A percentile compares a stretch with the other conserved stretches of the same genome.
Evolutionary conservation across 2,888 invertebrate genomes (phyloP).

Genomic region (Agrilus cyanescens): DNA sequence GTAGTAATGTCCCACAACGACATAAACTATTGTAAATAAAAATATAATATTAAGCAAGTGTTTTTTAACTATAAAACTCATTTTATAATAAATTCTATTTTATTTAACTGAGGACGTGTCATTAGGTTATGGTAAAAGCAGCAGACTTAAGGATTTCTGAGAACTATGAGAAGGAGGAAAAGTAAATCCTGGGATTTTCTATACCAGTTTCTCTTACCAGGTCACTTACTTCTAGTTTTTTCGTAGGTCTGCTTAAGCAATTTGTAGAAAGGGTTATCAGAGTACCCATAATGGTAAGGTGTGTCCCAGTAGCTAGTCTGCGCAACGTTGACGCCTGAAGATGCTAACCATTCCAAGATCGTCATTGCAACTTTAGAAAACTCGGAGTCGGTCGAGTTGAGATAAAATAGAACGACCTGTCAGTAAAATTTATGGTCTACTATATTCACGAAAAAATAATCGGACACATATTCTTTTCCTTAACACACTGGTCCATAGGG

Average conservation of each 20-base stretch:
- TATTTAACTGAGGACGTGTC: no score
- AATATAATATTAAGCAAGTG: conserved; percentile 10
- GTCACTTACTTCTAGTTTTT: conserved; percentile 75
- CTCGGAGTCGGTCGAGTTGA: conserved; percentile 59
- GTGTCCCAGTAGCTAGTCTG: conserved; percentile 52
- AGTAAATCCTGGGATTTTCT: no score
- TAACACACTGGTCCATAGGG: no score
- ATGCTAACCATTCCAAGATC: conserved; percentile 57
- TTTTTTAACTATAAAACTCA: no score
- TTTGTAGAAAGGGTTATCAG: conserved; percentile 73
- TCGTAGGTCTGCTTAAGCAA: conserved; percentile 71
- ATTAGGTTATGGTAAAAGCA: no score
- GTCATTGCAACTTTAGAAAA: conserved; percentile 69
- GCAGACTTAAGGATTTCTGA: no score
- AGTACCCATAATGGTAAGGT: conserved; percentile 72
- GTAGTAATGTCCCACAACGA: conserved; percentile 79
- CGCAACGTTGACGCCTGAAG: conserved; percentile 59
- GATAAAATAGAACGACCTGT: conserved; percentile 72
- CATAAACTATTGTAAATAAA: conserved; percentile 75
- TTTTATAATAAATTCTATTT: no score
- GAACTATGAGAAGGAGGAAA: no score
- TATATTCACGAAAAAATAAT: conserved; percentile 11
- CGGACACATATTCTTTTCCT: not conserved
- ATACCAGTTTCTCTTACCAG: not conserved
- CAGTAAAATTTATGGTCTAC: conserved; percentile 12